phyloP scores from a whole-genome alignment of 2,113 vertebrate genomes.

The Tangachromis dhanisi region DNA sequence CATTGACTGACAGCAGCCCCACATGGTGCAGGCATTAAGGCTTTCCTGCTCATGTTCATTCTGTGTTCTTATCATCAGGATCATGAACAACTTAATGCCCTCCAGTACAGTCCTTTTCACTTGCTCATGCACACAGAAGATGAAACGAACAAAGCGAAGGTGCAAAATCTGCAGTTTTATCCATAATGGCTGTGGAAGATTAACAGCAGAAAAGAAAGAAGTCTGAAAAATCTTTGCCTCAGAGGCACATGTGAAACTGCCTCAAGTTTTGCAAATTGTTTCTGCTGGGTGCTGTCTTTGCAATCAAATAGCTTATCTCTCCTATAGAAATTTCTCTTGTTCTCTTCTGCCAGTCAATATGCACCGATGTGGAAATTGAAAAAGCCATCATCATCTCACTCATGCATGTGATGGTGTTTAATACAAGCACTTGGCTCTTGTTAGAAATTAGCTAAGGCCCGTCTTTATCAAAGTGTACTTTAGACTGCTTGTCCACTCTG shows the following conservation, averaged over 20 bases:
- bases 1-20: neutral
- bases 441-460: neutral
- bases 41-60: neutral
- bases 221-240: neutral
- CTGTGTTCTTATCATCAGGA: neutral
- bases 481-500: neutral
- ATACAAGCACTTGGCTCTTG: neutral
- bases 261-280: conserved; percentile 1
- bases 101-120: neutral
- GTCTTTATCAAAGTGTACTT: neutral
- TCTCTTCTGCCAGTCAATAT: conserved; percentile 21
- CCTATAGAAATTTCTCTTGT: neutral
- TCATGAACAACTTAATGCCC: neutral
- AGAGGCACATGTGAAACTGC: neutral
- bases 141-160: neutral
- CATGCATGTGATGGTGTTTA: neutral
- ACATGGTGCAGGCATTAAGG: neutral
- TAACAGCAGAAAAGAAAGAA: neutral
- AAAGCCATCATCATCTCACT: conserved; percentile 27
- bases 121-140: neutral
- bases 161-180: conserved; percentile 10
- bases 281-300: neutral
- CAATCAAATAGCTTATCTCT: conserved; percentile 23
- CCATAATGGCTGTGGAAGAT: neutral
- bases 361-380: conserved; percentile 3